Evolutionary conservation across 2,797 vertebrate species (phyloP).

Genomic region (Phalanger gymnotis): DNA sequence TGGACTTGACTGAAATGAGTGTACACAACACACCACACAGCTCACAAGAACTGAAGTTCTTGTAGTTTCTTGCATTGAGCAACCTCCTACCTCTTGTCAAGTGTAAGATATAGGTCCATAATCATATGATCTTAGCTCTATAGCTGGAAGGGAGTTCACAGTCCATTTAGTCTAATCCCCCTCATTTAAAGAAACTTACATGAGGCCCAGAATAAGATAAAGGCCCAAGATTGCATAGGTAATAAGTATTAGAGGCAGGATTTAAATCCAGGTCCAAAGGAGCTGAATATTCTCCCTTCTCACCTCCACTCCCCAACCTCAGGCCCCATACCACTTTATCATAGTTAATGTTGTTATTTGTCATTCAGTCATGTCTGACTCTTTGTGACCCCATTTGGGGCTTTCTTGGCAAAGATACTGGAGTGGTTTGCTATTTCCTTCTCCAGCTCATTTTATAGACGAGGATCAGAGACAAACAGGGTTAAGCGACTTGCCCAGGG

Average conservation of each 20-base stretch:
- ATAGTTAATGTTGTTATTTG: background rate
- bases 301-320: background rate
- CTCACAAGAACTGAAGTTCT: background rate
- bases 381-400: background rate
- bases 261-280: background rate
- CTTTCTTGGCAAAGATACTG: background rate
- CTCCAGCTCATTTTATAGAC: background rate
- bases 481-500: background rate
- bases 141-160: background rate
- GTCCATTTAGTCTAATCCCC: background rate
- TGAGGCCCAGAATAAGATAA: background rate
- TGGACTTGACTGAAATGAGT: background rate
- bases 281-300: background rate
- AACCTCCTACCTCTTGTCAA: background rate
- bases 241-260: background rate
- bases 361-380: background rate
- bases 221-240: background rate
- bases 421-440: background rate
- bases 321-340: background rate
- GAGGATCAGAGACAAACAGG: background rate
- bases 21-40: background rate
- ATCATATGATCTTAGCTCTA: background rate
- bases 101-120: background rate
- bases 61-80: background rate
- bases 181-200: background rate